Evolutionary conservation across 2,113 vertebrate species (phyloP).

Genomic region (Malurus melanocephalus): DNA sequence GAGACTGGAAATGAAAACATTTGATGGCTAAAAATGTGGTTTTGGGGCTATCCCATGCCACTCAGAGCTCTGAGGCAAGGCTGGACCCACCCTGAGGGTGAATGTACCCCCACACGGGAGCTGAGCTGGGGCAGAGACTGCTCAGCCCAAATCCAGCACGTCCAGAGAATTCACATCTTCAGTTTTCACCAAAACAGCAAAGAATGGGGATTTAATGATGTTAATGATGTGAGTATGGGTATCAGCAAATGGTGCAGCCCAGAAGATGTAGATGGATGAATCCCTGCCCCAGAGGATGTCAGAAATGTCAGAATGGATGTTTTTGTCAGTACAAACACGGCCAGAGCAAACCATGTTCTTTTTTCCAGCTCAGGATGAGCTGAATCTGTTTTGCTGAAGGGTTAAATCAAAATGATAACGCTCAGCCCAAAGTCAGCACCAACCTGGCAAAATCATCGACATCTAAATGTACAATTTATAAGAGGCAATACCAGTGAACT

Average conservation of each 20-base stretch:
- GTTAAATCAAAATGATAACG: neutral
- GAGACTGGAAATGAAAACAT: neutral
- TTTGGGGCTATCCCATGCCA: too few species aligned
- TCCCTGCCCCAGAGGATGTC: neutral
- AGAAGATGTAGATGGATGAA: neutral
- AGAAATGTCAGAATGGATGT: neutral
- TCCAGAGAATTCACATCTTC: neutral
- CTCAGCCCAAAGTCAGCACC: neutral
- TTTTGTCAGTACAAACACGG: neutral
- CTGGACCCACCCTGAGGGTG: too few species aligned
- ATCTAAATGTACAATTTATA: neutral
- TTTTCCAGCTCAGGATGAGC: neutral
- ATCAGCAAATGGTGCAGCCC: neutral
- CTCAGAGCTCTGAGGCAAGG: too few species aligned
- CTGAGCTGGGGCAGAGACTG: neutral
- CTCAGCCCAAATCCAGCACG: neutral
- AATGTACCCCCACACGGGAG: neutral
- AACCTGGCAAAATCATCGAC: neutral
- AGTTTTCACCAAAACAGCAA: neutral
- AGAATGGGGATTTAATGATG: neutral
- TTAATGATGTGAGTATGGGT: accelerated
- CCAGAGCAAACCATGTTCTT: neutral
- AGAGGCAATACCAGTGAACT: neutral
- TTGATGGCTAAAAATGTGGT: neutral
- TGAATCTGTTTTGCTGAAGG: neutral